A percentile compares a stretch with the other conserved stretches of the same genome.
phyloP scores from a whole-genome alignment of 2,888 invertebrate genomes.

The Phyllotreta striolata region DNA sequence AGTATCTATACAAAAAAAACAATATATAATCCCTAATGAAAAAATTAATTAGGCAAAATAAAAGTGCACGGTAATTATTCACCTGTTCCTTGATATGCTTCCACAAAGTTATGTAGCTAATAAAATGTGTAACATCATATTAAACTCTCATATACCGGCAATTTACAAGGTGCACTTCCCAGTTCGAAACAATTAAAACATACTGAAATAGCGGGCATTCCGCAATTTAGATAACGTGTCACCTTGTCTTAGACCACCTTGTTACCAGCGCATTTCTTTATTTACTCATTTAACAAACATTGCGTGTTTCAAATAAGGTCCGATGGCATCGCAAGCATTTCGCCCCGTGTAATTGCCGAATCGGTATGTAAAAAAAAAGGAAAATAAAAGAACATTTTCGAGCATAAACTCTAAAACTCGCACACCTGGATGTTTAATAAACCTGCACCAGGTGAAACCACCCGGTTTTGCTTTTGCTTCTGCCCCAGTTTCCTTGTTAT shows the following conservation, averaged over 20 bases:
- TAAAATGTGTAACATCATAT: slow-evolving; percentile 13
- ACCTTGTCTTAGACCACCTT: slow-evolving; percentile 20
- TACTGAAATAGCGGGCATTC: slow-evolving; percentile 8
- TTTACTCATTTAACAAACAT: slow-evolving; percentile 22
- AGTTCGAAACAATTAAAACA: slow-evolving; percentile 21
- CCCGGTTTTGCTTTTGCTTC: slow-evolving; percentile 10
- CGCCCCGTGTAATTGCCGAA: slow-evolving; percentile 28
- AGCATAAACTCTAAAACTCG: slow-evolving; percentile 8
- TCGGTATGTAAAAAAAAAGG: slow-evolving; percentile 13
- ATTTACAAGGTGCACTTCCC: slow-evolving; percentile 19
- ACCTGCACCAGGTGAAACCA: slow-evolving; percentile 26
- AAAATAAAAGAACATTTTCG: slow-evolving; percentile 21
- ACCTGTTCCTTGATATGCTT: background rate
- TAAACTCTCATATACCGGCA: slow-evolving; percentile 13
- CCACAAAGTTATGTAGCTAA: slow-evolving; percentile 2
- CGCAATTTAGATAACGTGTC: slow-evolving; percentile 16
- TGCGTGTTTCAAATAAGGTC: slow-evolving; percentile 22
- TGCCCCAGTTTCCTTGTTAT: slow-evolving; percentile 30
- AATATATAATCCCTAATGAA: too few species aligned
- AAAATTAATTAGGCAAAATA: too few species aligned
- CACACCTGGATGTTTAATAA: slow-evolving; percentile 27
- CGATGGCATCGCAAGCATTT: slow-evolving; percentile 26
- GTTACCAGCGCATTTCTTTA: slow-evolving; percentile 21
- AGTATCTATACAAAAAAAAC: too few species aligned
- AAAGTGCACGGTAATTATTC: background rate